Percentiles rank a stretch among this genome's conserved stretches.
phyloP scores from a whole-genome alignment of 1,140 invertebrate species.

The Drosophila arawakana region DNA sequence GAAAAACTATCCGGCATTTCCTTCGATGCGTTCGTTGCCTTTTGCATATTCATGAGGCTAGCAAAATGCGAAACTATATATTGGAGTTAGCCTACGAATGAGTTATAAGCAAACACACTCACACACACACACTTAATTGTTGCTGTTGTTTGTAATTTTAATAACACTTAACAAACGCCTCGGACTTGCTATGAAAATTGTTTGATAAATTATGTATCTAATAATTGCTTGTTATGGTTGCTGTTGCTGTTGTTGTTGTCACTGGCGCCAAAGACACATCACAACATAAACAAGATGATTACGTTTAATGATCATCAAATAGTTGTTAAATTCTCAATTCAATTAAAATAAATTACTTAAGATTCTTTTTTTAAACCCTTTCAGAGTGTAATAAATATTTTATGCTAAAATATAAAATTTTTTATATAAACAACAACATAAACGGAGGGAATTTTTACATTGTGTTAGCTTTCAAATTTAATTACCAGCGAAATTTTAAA shows the following conservation, averaged over 20 bases:
- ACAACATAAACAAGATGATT: slow-evolving; percentile 15
- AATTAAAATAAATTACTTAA: not conserved
- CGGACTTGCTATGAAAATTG: slow-evolving; percentile 78
- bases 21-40: slow-evolving; percentile 49
- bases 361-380: no score
- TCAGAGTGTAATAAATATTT: no score
- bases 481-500: no score
- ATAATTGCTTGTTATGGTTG: slow-evolving; percentile 38
- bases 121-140: slow-evolving; percentile 10
- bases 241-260: slow-evolving; percentile 27
- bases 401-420: no score
- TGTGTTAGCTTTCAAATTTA: no score
- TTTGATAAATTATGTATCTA: slow-evolving; percentile 74
- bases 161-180: slow-evolving; percentile 77
- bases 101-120: slow-evolving; percentile 13
- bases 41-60: slow-evolving; percentile 66
- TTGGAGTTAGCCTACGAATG: slow-evolving; percentile 33
- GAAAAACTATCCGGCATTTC: slow-evolving; percentile 64
- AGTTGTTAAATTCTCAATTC: slow-evolving; percentile 6
- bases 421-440: no score
- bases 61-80: slow-evolving; percentile 32
- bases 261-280: slow-evolving; percentile 54
- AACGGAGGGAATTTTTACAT: no score
- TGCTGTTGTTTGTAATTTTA: slow-evolving; percentile 61
- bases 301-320: not conserved